Conservation (phyloP, 2,797 vertebrate species). For the Momotus momota region DNA sequence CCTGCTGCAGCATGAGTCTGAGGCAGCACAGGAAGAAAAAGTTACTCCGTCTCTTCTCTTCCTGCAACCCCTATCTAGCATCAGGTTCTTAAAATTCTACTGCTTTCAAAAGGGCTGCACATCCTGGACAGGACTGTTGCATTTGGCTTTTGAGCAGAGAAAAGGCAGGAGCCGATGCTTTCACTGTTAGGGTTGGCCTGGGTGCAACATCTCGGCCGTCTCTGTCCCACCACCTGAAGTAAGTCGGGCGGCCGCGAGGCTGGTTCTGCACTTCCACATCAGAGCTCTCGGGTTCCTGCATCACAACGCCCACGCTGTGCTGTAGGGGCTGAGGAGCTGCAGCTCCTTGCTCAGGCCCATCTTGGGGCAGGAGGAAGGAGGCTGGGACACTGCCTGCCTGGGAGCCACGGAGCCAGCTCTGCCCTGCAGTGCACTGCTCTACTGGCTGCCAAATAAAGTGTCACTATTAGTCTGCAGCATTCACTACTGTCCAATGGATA, state of each 20-base stretch:
- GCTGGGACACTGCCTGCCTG: accelerated
- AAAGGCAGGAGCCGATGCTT: neutral
- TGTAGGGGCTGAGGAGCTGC: neutral
- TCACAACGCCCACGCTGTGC: accelerated
- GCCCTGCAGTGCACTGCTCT: neutral
- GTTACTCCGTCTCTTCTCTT: neutral
- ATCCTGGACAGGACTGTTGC: neutral
- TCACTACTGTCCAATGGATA: neutral
- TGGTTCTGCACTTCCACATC: accelerated
- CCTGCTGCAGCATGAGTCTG: neutral
- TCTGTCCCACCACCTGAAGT: neutral
- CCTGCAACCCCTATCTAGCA: neutral
- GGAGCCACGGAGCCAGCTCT: neutral
- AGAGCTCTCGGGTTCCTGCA: neutral
- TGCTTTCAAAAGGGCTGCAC: neutral
- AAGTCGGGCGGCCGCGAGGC: accelerated
- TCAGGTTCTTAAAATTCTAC: neutral
- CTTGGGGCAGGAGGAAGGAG: neutral
- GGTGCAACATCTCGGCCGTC: neutral
- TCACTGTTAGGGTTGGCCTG: accelerated
- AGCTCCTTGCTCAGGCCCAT: neutral
- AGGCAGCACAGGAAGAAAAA: neutral
- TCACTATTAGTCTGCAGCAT: neutral
- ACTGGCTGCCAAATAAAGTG: neutral
- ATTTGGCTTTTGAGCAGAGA: neutral